Percentiles rank a stretch among this genome's conserved stretches.
These are phyloP conservation scores for Neolamprologus cancellatus DNA, from an alignment of 2,113 vertebrate species.

Conservation along the genomic window DNA sequence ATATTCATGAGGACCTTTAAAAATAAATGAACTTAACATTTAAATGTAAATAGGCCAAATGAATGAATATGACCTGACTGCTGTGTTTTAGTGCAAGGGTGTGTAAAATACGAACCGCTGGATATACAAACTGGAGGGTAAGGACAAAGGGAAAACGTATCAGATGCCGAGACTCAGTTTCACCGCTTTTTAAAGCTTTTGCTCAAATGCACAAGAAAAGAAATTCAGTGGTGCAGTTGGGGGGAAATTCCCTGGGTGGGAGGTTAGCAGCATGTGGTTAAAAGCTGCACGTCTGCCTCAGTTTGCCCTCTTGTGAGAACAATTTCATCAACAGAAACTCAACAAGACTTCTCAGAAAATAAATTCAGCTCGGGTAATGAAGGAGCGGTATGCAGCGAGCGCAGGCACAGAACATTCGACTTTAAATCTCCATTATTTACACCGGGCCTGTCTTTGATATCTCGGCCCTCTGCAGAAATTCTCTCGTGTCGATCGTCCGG, in stretches of 20 bases:
- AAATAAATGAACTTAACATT: not conserved
- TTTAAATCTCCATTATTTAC: conserved; percentile 55
- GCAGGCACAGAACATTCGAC: conserved; percentile 1
- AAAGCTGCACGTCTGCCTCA: conserved; percentile 27
- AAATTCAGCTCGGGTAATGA: conserved; percentile 5
- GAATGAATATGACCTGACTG: not conserved
- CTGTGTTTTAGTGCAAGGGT: not conserved
- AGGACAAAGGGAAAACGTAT: not conserved
- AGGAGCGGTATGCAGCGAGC: not conserved
- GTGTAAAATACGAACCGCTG: not conserved
- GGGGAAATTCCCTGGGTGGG: not conserved
- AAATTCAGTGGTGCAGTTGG: not conserved
- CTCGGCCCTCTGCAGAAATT: conserved; percentile 1
- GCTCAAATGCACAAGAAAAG: not conserved
- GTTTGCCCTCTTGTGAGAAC: conserved; percentile 30
- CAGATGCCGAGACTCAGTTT: not conserved
- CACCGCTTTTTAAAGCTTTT: not conserved
- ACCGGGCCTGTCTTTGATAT: conserved; percentile 33
- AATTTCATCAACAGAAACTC: conserved; percentile 55
- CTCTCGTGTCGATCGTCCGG: not conserved
- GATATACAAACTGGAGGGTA: not conserved
- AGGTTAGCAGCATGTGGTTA: conserved; percentile 40
- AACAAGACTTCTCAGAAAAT: conserved; percentile 21
- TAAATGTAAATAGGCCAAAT: not conserved
- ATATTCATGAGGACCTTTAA: not conserved